These are phyloP conservation scores for Actinemys pallida DNA, from an alignment of 2,113 vertebrate genomes.

Conservation along the genomic window DNA sequence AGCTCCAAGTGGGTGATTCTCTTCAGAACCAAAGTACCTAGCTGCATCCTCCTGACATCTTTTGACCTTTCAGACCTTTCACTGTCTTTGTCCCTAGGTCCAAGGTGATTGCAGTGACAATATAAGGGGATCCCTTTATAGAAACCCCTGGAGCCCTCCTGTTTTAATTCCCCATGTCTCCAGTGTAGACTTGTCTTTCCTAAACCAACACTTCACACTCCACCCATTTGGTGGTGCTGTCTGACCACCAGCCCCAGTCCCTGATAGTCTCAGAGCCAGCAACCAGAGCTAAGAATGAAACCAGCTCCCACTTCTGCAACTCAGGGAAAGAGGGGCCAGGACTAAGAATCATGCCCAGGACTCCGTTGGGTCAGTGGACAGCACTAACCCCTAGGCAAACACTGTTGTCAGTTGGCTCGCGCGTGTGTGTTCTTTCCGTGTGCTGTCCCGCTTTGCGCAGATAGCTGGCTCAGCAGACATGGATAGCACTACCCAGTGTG, in stretches of 20 bases:
- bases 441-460: no score
- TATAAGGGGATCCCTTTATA: neutral
- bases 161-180: neutral
- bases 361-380: no score
- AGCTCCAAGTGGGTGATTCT: neutral
- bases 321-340: no score
- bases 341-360: no score
- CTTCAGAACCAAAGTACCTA: neutral
- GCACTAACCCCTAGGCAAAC: no score
- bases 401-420: no score
- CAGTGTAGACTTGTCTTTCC: neutral
- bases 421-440: no score
- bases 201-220: neutral
- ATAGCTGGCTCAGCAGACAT: no score
- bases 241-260: neutral
- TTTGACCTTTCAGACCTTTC: neutral
- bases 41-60: neutral
- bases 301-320: no score
- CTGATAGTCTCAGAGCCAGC: neutral
- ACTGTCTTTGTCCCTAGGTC: neutral
- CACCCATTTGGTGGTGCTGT: neutral
- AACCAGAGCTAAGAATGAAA: no score
- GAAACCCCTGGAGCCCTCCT: neutral
- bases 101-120: neutral
- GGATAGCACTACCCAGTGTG: no score